Percentiles rank a stretch among this genome's conserved stretches.
phyloP scores from a whole-genome alignment of 2,888 invertebrate genomes.

The Lasioglossum figueresi region DNA sequence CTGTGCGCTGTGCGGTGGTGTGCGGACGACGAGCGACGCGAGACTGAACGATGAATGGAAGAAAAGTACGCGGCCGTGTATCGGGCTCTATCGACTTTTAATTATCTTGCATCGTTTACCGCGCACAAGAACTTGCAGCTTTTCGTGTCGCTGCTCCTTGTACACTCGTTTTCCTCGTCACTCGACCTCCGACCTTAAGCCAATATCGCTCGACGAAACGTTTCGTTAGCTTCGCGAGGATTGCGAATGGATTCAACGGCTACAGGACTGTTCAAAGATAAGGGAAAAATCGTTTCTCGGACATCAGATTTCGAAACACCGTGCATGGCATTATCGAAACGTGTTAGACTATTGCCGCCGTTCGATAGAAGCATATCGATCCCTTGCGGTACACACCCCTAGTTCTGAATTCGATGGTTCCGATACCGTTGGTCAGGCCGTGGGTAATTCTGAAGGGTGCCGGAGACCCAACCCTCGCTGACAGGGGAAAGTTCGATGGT shows the following conservation, averaged over 20 bases:
- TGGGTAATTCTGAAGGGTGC: conserved; percentile 3
- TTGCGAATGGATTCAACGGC: background rate
- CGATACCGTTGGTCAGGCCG: background rate
- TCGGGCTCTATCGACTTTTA: conserved; percentile 82
- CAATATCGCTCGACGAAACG: conserved; percentile 54
- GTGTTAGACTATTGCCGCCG: background rate
- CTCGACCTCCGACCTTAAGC: conserved; percentile 33
- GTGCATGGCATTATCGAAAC: background rate
- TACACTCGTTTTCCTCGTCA: background rate
- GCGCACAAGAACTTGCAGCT: conserved; percentile 53
- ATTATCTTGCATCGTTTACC: conserved; percentile 79
- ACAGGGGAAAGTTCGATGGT: background rate
- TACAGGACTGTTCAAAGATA: background rate
- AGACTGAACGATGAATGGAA: conserved; percentile 30
- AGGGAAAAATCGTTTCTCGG: background rate
- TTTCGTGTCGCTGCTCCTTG: background rate
- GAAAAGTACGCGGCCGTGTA: conserved; percentile 71
- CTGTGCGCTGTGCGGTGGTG: background rate
- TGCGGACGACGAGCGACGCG: background rate
- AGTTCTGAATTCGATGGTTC: background rate
- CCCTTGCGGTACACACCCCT: background rate
- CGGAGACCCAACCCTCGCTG: background rate
- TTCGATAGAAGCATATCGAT: conserved; percentile 7
- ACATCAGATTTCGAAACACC: background rate
- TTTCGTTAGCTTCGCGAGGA: conserved; percentile 46